Percentiles rank a stretch among this genome's conserved stretches.
phyloP scores from a whole-genome alignment of 2,113 vertebrate species.

The Sebastes schlegelii region DNA sequence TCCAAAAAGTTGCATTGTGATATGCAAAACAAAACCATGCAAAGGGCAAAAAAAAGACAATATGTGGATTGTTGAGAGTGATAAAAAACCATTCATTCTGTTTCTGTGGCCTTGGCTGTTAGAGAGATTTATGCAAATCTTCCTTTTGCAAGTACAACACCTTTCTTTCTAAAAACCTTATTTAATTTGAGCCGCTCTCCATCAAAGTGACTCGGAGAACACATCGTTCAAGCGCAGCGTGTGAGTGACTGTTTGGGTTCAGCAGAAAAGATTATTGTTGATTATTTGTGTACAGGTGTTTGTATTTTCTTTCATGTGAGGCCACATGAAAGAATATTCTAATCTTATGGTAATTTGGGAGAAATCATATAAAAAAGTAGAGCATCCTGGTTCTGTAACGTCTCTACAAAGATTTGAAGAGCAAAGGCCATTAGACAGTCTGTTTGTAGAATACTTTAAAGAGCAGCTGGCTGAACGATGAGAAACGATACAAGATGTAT shows the following conservation, averaged over 20 bases:
- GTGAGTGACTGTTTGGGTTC: background rate
- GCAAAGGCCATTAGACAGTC: constrained; percentile 38
- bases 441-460: constrained; percentile 47
- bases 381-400: constrained; percentile 14
- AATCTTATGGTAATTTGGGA: constrained; percentile 32
- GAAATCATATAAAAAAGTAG: constrained; percentile 14
- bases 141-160: constrained; percentile 31
- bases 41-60: background rate
- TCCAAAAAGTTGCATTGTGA: background rate
- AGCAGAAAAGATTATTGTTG: background rate
- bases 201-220: constrained; percentile 41
- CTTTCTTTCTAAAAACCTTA: constrained; percentile 32
- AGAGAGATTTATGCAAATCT: constrained; percentile 32
- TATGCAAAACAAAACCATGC: background rate
- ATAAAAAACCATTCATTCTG: constrained; percentile 16
- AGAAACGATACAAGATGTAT: constrained; percentile 21
- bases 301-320: constrained; percentile 33
- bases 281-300: constrained; percentile 30
- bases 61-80: background rate
- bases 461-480: constrained; percentile 20
- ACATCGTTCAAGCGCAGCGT: constrained; percentile 3
- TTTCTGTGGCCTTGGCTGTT: constrained; percentile 42
- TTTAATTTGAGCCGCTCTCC: constrained; percentile 49
- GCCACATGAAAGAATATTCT: constrained; percentile 21
- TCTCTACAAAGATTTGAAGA: constrained; percentile 16